Evolutionary conservation across 2,888 invertebrate species (phyloP).

Genomic region (Campopleginae sp.): DNA sequence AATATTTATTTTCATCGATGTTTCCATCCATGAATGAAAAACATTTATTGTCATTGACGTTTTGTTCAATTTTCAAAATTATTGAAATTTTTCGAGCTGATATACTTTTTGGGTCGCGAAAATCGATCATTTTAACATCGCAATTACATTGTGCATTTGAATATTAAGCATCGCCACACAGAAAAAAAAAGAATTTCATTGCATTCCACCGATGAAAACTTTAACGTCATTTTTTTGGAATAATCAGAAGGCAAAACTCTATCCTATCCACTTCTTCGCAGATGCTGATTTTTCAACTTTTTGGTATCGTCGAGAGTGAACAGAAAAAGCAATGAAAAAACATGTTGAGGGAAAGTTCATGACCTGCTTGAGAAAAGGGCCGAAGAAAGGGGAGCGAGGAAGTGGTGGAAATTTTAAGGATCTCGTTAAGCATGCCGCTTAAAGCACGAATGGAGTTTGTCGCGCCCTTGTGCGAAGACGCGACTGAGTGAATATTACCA

Average conservation of each 20-base stretch:
- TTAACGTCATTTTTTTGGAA: too few species aligned
- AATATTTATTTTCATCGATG: too few species aligned
- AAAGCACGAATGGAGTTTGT: conserved; percentile 32
- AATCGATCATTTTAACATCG: too few species aligned
- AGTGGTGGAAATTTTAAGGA: conserved; percentile 34
- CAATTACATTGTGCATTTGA: too few species aligned
- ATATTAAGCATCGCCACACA: too few species aligned
- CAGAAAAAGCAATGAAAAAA: background rate
- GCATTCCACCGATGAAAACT: too few species aligned
- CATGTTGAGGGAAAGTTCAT: background rate
- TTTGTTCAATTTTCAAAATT: too few species aligned
- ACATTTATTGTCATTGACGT: too few species aligned
- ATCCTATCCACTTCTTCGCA: background rate
- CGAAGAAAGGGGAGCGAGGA: background rate
- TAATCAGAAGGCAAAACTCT: background rate
- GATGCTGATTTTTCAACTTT: background rate
- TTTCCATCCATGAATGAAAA: too few species aligned
- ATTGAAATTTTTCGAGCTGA: too few species aligned
- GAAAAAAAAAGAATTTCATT: too few species aligned
- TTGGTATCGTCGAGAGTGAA: background rate
- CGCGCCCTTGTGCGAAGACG: background rate
- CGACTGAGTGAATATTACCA: conserved; percentile 11
- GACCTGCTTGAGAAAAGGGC: background rate
- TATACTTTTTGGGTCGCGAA: too few species aligned
- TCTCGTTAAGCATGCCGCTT: conserved; percentile 53